phyloP scores from a whole-genome alignment of 2,888 invertebrate species.

The Platerodrilus igneus region DNA sequence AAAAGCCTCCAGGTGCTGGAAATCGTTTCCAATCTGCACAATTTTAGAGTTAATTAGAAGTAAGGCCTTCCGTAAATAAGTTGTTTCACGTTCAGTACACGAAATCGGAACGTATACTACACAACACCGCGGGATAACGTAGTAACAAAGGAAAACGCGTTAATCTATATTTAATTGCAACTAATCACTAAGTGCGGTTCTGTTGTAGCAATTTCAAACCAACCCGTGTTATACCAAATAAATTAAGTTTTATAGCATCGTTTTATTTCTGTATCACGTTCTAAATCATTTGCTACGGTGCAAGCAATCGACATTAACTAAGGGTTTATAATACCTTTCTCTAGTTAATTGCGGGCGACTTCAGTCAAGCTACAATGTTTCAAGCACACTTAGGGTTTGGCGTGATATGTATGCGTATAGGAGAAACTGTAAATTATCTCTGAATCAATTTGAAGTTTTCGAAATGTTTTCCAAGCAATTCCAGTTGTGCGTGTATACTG shows the following conservation, averaged over 20 bases:
- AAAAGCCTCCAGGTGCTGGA: no score
- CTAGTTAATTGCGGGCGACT: conserved; percentile 20
- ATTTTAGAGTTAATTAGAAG: no score
- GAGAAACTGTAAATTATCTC: no score
- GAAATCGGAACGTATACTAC: neutral
- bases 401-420: no score
- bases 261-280: conserved; percentile 26
- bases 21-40: no score
- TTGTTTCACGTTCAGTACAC: no score
- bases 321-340: conserved; percentile 20
- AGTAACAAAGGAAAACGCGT: conserved; percentile 17
- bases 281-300: conserved; percentile 22
- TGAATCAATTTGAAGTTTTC: no score
- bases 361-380: conserved; percentile 21
- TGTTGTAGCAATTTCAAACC: conserved; percentile 17
- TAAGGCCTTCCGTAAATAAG: no score
- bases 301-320: conserved; percentile 22
- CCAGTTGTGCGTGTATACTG: no score
- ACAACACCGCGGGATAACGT: conserved; percentile 8
- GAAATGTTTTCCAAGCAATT: no score
- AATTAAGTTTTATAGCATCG: conserved; percentile 29
- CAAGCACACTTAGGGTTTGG: no score
- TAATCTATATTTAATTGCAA: conserved; percentile 31
- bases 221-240: conserved; percentile 27
- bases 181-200: conserved; percentile 26